Conservation (phyloP, 1,140 invertebrate genomes). For the Odontomachus brunneus region DNA sequence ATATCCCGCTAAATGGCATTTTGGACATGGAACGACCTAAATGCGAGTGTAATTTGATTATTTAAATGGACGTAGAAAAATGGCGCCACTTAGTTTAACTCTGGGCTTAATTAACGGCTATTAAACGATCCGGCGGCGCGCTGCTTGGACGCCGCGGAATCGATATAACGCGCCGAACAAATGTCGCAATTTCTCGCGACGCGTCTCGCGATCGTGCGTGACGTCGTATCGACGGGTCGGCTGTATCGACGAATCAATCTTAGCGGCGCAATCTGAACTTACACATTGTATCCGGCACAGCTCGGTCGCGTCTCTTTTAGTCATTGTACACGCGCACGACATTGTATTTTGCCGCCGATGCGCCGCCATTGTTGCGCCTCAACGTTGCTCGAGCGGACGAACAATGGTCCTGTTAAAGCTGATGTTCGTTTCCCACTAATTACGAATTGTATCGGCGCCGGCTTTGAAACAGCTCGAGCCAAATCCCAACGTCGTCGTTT, state of each 20-base stretch:
- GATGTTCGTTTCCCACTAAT: conserved; percentile 59
- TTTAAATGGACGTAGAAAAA: conserved; percentile 37
- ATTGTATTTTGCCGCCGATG: conserved; percentile 29
- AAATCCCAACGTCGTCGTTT: conserved; percentile 50
- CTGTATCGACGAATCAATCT: conserved; percentile 53
- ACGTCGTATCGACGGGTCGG: background rate
- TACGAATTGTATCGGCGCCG: conserved; percentile 44
- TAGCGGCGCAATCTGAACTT: conserved; percentile 39
- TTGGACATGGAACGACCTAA: background rate
- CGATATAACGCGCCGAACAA: background rate
- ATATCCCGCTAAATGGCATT: background rate
- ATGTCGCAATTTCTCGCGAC: conserved; percentile 16
- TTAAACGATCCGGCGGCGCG: conserved; percentile 7
- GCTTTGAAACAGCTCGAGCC: conserved; percentile 47
- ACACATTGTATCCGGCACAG: conserved; percentile 19
- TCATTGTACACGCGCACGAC: conserved; percentile 27
- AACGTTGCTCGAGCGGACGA: conserved; percentile 28
- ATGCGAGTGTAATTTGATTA: conserved; percentile 22
- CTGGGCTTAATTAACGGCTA: conserved; percentile 2
- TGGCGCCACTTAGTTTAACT: conserved; percentile 9
- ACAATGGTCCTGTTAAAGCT: conserved; percentile 52
- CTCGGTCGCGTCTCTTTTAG: conserved; percentile 48
- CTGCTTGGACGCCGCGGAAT: background rate
- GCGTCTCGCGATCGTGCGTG: background rate
- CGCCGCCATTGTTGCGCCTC: conserved; percentile 47